phyloP scores from a whole-genome alignment of 2,888 invertebrate genomes.

The Acleris emargana region DNA sequence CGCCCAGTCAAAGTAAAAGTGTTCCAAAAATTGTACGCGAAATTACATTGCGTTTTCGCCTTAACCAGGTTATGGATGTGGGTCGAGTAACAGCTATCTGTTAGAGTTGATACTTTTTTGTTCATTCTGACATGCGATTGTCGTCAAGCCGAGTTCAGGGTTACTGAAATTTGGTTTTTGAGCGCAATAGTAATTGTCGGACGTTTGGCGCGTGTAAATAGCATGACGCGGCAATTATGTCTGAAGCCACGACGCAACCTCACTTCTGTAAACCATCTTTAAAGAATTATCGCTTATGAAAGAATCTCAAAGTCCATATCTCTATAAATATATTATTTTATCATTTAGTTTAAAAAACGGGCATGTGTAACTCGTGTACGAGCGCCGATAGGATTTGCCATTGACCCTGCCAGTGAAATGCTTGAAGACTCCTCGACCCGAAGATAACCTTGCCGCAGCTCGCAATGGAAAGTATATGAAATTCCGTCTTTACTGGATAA shows the following conservation, averaged over 20 bases:
- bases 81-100: conserved; percentile 80
- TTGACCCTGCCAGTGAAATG: conserved; percentile 49
- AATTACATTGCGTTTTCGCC: conserved; percentile 83
- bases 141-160: conserved; percentile 63
- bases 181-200: conserved; percentile 40
- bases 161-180: conserved; percentile 55
- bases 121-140: conserved; percentile 62
- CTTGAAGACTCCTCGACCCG: conserved; percentile 36
- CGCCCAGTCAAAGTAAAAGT: conserved; percentile 79
- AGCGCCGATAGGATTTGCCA: conserved; percentile 38
- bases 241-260: neutral
- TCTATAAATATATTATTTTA: conserved; percentile 7
- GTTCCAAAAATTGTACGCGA: conserved; percentile 81
- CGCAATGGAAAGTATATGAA: conserved; percentile 49
- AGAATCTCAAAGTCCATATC: conserved; percentile 1
- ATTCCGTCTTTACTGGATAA: conserved; percentile 44
- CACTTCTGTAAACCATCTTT: neutral
- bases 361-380: conserved; percentile 20
- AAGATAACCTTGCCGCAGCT: conserved; percentile 44
- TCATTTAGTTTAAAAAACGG: conserved; percentile 2
- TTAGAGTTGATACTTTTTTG: conserved; percentile 66
- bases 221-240: conserved; percentile 12
- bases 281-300: neutral
- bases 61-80: conserved; percentile 77
- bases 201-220: conserved; percentile 26